Evolutionary conservation across 2,888 invertebrate genomes (phyloP).

Genomic region (Cantharis rustica): DNA sequence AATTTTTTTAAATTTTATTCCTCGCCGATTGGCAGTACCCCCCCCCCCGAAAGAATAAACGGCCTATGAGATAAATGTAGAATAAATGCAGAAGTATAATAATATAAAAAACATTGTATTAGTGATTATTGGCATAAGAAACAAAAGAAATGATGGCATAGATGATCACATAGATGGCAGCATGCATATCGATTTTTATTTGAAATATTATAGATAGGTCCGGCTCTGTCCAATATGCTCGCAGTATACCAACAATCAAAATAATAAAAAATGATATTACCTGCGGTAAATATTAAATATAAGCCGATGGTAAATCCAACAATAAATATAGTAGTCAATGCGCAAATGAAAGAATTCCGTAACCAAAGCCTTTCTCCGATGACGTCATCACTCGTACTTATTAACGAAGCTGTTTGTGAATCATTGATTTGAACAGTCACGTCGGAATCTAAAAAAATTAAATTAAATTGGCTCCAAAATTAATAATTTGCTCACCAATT

Average conservation of each 20-base stretch:
- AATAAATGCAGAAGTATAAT: too few species aligned
- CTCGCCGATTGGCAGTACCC: too few species aligned
- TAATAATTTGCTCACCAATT: background rate
- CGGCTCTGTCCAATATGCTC: background rate
- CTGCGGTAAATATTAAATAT: background rate
- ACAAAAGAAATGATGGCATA: too few species aligned
- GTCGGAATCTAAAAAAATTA: background rate
- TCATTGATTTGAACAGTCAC: background rate
- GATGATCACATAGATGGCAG: too few species aligned
- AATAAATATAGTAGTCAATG: background rate
- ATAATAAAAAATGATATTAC: background rate
- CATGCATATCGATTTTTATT: background rate
- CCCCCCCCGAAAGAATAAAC: too few species aligned
- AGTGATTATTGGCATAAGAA: too few species aligned
- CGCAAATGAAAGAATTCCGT: background rate
- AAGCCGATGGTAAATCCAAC: background rate
- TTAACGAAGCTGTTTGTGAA: background rate
- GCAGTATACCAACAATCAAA: background rate
- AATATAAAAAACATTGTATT: too few species aligned
- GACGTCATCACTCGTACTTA: background rate
- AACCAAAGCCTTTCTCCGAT: background rate
- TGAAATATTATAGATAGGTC: background rate
- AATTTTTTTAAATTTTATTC: too few species aligned
- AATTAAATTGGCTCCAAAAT: background rate
- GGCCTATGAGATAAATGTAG: too few species aligned